Evolutionary conservation across 2,888 invertebrate species (phyloP), one percentile per base, ranked within the genome.

Genomic region (Troglohyphantes excavatus): DNA sequence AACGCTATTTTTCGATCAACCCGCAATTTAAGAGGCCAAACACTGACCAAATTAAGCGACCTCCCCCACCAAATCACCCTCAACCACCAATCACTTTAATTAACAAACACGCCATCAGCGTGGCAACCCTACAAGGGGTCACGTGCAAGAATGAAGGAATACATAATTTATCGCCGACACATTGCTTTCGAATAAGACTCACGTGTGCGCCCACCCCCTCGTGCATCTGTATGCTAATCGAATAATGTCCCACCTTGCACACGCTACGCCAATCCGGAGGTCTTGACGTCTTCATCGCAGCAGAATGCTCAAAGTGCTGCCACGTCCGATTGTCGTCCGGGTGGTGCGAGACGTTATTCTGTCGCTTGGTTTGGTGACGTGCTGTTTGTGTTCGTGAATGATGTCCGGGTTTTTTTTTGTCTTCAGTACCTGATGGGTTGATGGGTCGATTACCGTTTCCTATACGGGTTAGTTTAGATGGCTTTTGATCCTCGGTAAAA

Each of bases 161-260:
- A 89, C 88, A 89, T 89, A 82, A 89, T 89, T 89, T 89, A 89
- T 89, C 26, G 88, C 88, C 33, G 17, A 46, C 75, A 75, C 88
- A 81, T 73, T 63, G 72, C 79, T 43, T 79, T 61, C 76, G 76
- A 82, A 82, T 75, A 76, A 39, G 33, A 9, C 21, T 63, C 43
- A 43, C 65, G 72, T 33, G 70, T 72, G 33, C 43, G 26, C 27
- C 59, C n/a, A n/a, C 33, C 27, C 27, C 59, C 63, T 29, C 76
- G 43, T 83, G 76, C 82, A 76, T 83, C 70, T 83, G 43, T 82
- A 89, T 89, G 88, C 76, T 89, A 89, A 89, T 89, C 88, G 76
- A 82, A 89, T 89, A 68, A 70, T 82, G 68, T 27, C 75, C 70
- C 59, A 67, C 63, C 73, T 73, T 17, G 23, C 59, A 43, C 26